A percentile compares a stretch with the other conserved stretches of the same genome.
These are phyloP conservation scores for Malurus melanocephalus DNA, from an alignment of 2,113 vertebrate genomes.

Conservation along the genomic window DNA sequence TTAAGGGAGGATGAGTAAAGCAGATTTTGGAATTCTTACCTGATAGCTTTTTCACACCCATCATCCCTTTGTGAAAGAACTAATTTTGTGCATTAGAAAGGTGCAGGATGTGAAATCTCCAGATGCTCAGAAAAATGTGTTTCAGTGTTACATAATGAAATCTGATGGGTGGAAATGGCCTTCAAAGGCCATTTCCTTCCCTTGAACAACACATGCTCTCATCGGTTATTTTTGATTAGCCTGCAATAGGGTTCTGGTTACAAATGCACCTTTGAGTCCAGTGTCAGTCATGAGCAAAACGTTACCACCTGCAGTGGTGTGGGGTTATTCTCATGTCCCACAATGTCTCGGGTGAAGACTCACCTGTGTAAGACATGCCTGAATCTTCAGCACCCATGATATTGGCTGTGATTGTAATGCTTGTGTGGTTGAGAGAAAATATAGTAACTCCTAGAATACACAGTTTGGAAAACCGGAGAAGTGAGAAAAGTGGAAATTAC, in stretches of 20 bases:
- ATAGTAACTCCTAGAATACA: neutral
- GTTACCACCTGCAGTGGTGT: neutral
- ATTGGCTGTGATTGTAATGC: neutral
- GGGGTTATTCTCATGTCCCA: neutral
- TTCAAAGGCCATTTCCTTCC: slow-evolving; percentile 26
- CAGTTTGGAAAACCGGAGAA: neutral
- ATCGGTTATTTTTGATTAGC: slow-evolving; percentile 24
- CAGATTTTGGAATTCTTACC: neutral
- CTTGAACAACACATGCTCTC: neutral
- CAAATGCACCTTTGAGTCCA: neutral
- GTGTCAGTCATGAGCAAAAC: neutral
- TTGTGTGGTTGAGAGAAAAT: neutral
- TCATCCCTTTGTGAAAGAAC: neutral
- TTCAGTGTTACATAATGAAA: neutral
- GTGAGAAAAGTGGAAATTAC: neutral
- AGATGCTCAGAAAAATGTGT: neutral
- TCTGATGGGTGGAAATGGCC: neutral
- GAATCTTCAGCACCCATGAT: neutral
- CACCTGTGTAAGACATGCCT: neutral
- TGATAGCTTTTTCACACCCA: neutral
- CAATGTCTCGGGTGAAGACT: neutral
- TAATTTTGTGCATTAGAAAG: neutral
- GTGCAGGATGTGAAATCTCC: neutral
- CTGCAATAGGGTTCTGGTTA: neutral
- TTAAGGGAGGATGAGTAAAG: neutral